These are phyloP conservation scores for Zapornia atra DNA, from an alignment of 2,113 vertebrate genomes.

Conservation along the genomic window DNA sequence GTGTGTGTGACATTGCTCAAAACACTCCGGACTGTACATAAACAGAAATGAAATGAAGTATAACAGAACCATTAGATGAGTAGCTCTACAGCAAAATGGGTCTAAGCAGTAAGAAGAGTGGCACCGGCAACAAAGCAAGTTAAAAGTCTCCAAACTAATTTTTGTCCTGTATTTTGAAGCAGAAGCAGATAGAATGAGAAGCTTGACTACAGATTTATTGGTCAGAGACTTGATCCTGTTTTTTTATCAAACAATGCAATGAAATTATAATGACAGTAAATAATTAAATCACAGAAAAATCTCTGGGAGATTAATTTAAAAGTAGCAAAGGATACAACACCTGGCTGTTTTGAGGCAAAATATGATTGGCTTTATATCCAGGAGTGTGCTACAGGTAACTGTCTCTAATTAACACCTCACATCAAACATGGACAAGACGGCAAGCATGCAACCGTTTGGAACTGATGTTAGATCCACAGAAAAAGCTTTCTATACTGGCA, in stretches of 20 bases:
- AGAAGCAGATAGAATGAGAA: neutral
- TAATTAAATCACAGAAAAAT: neutral
- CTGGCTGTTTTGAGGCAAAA: neutral
- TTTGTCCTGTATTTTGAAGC: neutral
- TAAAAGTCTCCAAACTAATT: neutral
- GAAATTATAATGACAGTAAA: neutral
- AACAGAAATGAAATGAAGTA: neutral
- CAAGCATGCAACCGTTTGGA: neutral
- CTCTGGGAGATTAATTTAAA: neutral
- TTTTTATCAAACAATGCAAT: neutral
- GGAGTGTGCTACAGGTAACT: neutral
- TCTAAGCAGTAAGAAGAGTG: neutral
- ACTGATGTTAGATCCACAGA: neutral
- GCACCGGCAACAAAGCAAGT: neutral
- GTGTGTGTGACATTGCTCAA: neutral
- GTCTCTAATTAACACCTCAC: constrained; percentile 7
- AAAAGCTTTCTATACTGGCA: neutral
- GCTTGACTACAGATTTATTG: neutral
- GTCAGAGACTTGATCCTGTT: neutral
- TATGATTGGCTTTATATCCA: neutral
- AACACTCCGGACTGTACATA: neutral
- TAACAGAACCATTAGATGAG: neutral
- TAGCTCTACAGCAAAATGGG: neutral
- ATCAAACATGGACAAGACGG: neutral
- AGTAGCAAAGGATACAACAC: neutral